Evolutionary conservation across 2,888 invertebrate genomes (phyloP), one percentile per base, ranked within the genome.

Genomic region (Phasia obesa): DNA sequence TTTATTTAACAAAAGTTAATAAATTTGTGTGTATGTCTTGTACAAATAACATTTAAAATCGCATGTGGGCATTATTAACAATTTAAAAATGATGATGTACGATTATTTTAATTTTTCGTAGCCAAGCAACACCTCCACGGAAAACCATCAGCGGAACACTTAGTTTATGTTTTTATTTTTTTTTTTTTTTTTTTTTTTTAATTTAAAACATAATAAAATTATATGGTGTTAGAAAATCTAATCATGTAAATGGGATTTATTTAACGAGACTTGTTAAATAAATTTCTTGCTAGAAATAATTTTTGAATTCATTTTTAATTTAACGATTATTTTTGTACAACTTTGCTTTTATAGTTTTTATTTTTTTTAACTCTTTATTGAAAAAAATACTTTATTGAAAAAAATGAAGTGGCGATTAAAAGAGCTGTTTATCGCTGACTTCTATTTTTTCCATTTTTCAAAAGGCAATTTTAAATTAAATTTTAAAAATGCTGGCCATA

Each of bases 1-100:
- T 4, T 53, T 53, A 19, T 71, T 51, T 51, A 51, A n/a, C 3
- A 23, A 42, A 25, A 65, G n/a, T 17, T 17, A 47, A 47, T 19
- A 49, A 47, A 19, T 62, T 38, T 62, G 15, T 42, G 7, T 53
- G 38, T 23, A 25, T 42, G n/a, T n/a, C n/a, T n/a, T n/a, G 23
- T 64, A 64, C 62, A 64, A 74, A 64, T 55, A 64, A 47, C 25
- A 57, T 67, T 57, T 51, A 76, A 57, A 38, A 13, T 49, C 7
- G 11, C 15, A 76, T 59, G 75, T 76, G 75, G 75, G 75, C 67
- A 76, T 59, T 59, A 59, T 59, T 75, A 75, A 67, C 59, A 67
- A 51, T 51, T 76, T 44, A 67, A 51, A 75, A 67, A 67, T 67
- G 67, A 67, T 67, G 67, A 76, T 76, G 75, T 67, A 65, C 75